Evolutionary conservation across 2,113 vertebrate genomes (phyloP), one percentile per base, ranked within the genome.

Genomic region (Limnothrissa miodon): DNA sequence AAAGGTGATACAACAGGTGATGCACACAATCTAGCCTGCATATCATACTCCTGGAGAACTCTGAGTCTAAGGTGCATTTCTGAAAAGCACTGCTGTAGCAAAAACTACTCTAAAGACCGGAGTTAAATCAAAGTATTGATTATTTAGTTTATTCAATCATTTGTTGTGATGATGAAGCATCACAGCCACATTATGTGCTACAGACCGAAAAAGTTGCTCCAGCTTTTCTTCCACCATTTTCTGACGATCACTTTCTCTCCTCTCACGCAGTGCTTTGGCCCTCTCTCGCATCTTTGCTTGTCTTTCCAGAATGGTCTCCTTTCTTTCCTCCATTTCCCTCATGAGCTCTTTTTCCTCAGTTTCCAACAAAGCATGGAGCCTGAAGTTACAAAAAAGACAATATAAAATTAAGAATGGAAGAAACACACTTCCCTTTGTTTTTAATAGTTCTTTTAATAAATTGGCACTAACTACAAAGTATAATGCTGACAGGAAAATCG

Each of bases 171-270:
- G 51, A 6, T 23, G 5, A 56, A 56, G 5, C 19, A 56, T 19
- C 21, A 23, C 19, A 56, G 19, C 19, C 51, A 56, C 66, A 74
- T 0, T 44, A 80, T 78, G 33, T 53, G 45, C 4, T 6, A 0
- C 45, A 4, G 84, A 98, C 98, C 95, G 96, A 94, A 97, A 97
- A 19, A 95, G 96, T 83, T 96, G 97, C 0, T 98, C 96, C 84
- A 92, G 86, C 82, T 97, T 98, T 48, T 96, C 93, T 45, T 93
- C 90, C 62, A 96, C 96, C 56, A 96, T 45, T 19, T 91, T 87
- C 84, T 94, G 90, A 44, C 96, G 93, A 11, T 96, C 96, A 1
- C 88, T 90, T 88, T 99, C 97, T 83, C 95, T 92, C 84, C 90
- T 91, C 21, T 96, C 94, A 48, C 85, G 93, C 84, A 99, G 92